Evolutionary conservation across 2,888 invertebrate genomes (phyloP).

Genomic region (Orthosia gracilis): DNA sequence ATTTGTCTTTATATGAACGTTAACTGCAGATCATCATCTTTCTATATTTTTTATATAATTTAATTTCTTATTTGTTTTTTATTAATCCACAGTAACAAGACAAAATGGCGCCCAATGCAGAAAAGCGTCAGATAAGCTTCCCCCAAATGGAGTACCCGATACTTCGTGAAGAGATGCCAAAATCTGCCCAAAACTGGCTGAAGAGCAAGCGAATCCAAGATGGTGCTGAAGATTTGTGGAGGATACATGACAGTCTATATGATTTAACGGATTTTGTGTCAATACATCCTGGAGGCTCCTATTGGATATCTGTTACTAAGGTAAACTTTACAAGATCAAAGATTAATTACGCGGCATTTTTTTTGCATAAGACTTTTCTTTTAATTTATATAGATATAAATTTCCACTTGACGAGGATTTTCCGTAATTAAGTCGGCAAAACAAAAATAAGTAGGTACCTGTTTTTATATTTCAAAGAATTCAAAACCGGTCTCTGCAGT

Average conservation of each 20-base stretch:
- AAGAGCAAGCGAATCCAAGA: conserved; percentile 93
- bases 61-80: not conserved
- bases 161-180: conserved; percentile 82
- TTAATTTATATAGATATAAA: too few species aligned
- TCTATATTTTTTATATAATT: not conserved
- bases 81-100: conserved; percentile 32
- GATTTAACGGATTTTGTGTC: conserved; percentile 95
- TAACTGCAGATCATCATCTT: not conserved
- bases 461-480: not conserved
- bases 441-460: not conserved
- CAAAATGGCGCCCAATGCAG: conserved; percentile 78
- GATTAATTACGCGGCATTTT: not conserved
- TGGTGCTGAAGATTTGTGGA: conserved; percentile 95
- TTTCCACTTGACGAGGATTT: not conserved
- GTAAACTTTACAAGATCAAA: conserved; percentile 76
- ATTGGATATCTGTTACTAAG: conserved; percentile 94
- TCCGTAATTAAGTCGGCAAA: not conserved
- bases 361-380: not conserved
- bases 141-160: conserved; percentile 89
- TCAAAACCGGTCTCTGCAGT: too few species aligned
- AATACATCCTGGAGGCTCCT: conserved; percentile 96
- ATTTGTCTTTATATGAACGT: too few species aligned
- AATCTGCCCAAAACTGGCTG: conserved; percentile 91
- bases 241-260: conserved; percentile 95
- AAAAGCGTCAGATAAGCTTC: conserved; percentile 83